phyloP scores from a whole-genome alignment of 2,113 vertebrate species.

The Eulemur rufifrons region DNA sequence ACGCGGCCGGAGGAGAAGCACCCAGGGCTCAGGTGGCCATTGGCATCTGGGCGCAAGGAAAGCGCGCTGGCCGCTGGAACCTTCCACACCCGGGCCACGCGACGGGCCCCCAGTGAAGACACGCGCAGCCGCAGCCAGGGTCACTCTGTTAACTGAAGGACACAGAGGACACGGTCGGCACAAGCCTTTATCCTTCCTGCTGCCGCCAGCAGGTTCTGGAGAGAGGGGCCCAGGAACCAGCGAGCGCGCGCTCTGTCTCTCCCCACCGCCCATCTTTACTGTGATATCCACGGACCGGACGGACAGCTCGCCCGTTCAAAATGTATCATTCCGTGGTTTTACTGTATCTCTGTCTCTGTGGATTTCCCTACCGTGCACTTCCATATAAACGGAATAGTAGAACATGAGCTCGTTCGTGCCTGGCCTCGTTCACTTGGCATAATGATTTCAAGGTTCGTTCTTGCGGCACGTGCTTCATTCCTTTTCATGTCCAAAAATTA shows the following conservation, averaged over 20 bases:
- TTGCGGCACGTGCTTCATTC: fast-evolving
- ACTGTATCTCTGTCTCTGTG: fast-evolving
- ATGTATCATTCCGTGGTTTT: fast-evolving
- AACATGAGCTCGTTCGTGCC: fast-evolving
- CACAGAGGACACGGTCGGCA: neutral
- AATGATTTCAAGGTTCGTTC: fast-evolving
- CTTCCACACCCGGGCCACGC: fast-evolving
- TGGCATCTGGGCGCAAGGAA: neutral
- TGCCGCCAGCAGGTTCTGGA: no score
- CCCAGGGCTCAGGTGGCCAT: neutral
- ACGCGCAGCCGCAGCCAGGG: neutral
- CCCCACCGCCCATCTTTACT: fast-evolving
- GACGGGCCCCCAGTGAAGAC: fast-evolving
- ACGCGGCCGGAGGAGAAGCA: fast-evolving
- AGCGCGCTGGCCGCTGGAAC: fast-evolving
- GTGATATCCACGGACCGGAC: fast-evolving
- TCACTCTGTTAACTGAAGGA: no score
- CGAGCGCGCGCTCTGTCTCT: neutral
- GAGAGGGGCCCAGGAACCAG: neutral
- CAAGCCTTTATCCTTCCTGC: fast-evolving
- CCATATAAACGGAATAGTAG: fast-evolving
- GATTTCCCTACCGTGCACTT: neutral
- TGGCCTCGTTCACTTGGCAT: neutral
- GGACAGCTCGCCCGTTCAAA: fast-evolving
- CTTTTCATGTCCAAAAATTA: fast-evolving